Base-by-base conservation (phyloP, 2,797 vertebrate species). In the Sandelia bainsii region DNA sequence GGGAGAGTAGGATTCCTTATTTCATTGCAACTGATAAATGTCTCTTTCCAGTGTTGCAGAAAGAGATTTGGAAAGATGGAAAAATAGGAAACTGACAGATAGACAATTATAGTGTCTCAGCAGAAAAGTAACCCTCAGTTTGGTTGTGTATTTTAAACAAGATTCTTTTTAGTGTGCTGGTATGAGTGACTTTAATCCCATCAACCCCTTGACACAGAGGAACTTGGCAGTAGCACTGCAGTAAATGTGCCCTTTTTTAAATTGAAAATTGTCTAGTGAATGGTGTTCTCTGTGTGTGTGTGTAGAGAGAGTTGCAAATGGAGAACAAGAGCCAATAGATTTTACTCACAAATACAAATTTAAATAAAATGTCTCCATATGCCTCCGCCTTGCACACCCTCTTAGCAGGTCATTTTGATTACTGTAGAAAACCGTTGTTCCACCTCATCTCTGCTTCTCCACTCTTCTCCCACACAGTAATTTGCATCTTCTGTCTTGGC, bases 401-500 rank as follows among this genome's bases (percentile, higher is more conserved):
- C 13, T 53, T 57, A 69, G 73, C 85, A 71, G 87, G 85, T 90
- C 82, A 88, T 87, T 87, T 53, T 83, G 79, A 87, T 86, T 80
- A 80, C 84, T 59, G 82, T 81, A 79, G 74, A 83, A 83, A 88
- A 62, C 20, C 25, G 25, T 71, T 42, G 60, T 79, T 82, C 73
- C 58, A 66, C 20, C 66, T 63, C 74, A 44, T 79, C 74, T 61
- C 66, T 2, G 39, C 81, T 46, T 72, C 67, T 8, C 54, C 34
- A 20, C 56, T 11, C 46, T 75, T 89, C 85, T 87, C 91, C 83
- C 84, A 92, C 89, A 81, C 88, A 79, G 20, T 83, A 81, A 92
- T 93, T 92, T 88, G 86, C 90, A 93, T 93, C 88, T 83, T 68
- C 54, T 86, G 79, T 79, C 75, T 72, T 85, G 87, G 86, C 86